Base-by-base conservation (phyloP, 2,797 vertebrate species). In the Pantherophis alleghaniensis region DNA sequence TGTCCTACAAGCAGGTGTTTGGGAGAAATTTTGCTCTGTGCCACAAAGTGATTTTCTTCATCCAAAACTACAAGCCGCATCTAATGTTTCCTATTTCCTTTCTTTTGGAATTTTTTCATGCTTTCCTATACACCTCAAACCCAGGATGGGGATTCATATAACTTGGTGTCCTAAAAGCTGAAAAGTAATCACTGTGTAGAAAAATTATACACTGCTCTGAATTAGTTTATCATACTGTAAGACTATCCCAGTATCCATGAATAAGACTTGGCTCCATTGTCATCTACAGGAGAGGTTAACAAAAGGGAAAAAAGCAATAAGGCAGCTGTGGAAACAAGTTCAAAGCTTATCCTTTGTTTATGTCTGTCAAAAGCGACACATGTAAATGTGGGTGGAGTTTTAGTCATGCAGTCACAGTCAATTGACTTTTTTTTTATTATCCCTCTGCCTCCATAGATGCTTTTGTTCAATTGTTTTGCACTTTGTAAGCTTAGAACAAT, bases 1-100 rank as follows among this genome's bases (percentile, higher is more conserved):
- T 93, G n/a, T 86, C n/a, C 47, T 93, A 87, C 57, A 89, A 93
- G 66, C 92, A 91, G 90, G 87, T 93, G 90, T 51, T 56, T 91
- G 90, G 90, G 83, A 89, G 69, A 93, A 32, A 57, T n/a, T 93
- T 83, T 61, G 32, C 57, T 86, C 37, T 91, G 6, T 91, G 79
- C 47, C 57, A 83, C 57, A 61, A 83, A 89, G 42, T 83, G 47
- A 89, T 20, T 74, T 18, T 87, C 24, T 88, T 91, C 55, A 32
- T 86, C 87, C 66, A 91, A 57, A 59, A 32, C 86, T 91, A 24
- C 56, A 69, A 89, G 87, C 32, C 24, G 86, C 63, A 56, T 56
- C 57, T 93, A 88, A 91, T 63, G 47, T 86, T 63, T 32, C 61
- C 47, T 91, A 51, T 74, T 51, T 60, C 28, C 59, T 88, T 79